A percentile compares a stretch with the other conserved stretches of the same genome.
These are phyloP conservation scores for Colistium nudipinnis DNA, from an alignment of 2,113 vertebrate species.

Conservation along the genomic window DNA sequence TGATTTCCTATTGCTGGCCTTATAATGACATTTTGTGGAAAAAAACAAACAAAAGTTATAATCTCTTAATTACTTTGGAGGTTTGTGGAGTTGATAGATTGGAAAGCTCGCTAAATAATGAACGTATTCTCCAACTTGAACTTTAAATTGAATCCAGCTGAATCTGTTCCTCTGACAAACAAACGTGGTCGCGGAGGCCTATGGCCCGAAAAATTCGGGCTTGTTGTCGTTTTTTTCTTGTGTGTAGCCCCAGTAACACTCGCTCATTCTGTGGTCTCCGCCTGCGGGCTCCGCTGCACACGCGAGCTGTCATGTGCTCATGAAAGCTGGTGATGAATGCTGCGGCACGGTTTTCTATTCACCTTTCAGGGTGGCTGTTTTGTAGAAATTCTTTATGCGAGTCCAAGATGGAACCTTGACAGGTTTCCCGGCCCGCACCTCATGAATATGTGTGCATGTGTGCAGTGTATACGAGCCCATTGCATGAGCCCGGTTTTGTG, in stretches of 20 bases:
- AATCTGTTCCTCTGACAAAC: constrained; percentile 14
- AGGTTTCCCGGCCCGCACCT: constrained; percentile 3
- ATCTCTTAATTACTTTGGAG: background rate
- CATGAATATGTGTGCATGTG: constrained; percentile 48
- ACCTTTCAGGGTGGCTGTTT: constrained; percentile 10
- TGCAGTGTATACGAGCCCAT: constrained; percentile 3
- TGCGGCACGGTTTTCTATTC: constrained; percentile 11
- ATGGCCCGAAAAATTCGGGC: constrained; percentile 19
- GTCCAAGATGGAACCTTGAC: constrained; percentile 28
- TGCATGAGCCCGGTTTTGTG: constrained; percentile 1
- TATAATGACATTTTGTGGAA: background rate
- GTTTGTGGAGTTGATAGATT: background rate
- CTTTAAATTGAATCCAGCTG: too few species aligned
- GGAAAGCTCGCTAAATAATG: background rate
- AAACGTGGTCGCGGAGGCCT: constrained; percentile 7
- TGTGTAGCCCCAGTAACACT: background rate
- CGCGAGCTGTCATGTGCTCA: background rate
- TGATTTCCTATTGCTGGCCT: background rate
- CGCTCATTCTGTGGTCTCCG: background rate
- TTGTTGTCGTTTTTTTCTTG: background rate
- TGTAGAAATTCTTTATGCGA: constrained; percentile 9
- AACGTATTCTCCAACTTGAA: too few species aligned
- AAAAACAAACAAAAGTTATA: background rate
- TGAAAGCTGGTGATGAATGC: constrained; percentile 29
- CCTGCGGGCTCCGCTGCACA: constrained; percentile 32